These are phyloP conservation scores for Andrena bucephala DNA, from an alignment of 2,888 invertebrate genomes.

Conservation along the genomic window DNA sequence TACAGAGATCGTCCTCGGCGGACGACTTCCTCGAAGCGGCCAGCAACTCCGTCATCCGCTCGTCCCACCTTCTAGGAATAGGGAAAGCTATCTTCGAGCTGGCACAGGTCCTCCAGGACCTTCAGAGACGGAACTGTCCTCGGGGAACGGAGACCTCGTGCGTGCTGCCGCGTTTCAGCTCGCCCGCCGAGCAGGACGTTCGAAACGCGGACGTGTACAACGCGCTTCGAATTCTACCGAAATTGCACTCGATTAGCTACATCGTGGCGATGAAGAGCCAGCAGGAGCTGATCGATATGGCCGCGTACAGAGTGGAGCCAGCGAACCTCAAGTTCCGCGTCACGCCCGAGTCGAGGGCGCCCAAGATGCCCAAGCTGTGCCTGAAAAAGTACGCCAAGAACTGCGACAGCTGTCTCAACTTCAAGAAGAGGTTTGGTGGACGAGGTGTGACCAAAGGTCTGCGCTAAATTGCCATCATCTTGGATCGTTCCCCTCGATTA, in stretches of 20 bases:
- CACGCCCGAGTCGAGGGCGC: conserved; percentile 65
- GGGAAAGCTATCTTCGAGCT: conserved; percentile 80
- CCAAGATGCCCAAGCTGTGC: conserved; percentile 75
- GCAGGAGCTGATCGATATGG: conserved; percentile 69
- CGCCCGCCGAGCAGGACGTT: conserved; percentile 65
- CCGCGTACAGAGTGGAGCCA: conserved; percentile 72
- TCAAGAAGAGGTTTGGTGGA: conserved; percentile 56
- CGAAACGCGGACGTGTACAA: conserved; percentile 77
- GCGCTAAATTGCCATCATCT: background rate
- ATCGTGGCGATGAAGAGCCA: conserved; percentile 67
- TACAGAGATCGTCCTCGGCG: conserved; percentile 65
- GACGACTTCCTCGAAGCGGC: conserved; percentile 70
- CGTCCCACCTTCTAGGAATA: conserved; percentile 78
- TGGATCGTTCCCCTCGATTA: background rate
- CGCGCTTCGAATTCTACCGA: conserved; percentile 74
- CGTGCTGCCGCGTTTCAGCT: conserved; percentile 72
- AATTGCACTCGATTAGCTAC: conserved; percentile 75
- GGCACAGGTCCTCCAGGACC: conserved; percentile 70
- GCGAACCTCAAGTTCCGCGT: conserved; percentile 62
- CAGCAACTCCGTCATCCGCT: conserved; percentile 71
- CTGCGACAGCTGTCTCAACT: conserved; percentile 80
- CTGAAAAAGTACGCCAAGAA: conserved; percentile 68
- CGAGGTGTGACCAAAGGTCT: conserved; percentile 52
- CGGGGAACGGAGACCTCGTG: conserved; percentile 57
- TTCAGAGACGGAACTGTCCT: conserved; percentile 71